Evolutionary conservation across 92 coral and sea anemone species (phyloP).

Genomic region (Scolanthus callimorphus): DNA sequence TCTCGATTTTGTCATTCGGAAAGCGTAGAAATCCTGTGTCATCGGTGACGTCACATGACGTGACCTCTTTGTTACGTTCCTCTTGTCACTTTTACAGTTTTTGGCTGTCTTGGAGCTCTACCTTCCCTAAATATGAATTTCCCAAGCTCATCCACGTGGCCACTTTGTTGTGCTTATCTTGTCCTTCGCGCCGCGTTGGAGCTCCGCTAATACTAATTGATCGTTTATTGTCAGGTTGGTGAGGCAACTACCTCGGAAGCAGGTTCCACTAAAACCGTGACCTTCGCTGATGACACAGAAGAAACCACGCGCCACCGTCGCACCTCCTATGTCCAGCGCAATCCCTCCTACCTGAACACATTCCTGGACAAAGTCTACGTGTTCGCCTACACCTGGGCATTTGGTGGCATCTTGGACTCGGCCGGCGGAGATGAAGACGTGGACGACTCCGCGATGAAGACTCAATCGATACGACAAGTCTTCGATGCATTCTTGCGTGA

Average conservation of each 20-base stretch:
- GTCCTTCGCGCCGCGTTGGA: too few species aligned
- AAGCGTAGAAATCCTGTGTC: too few species aligned
- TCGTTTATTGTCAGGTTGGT: not conserved
- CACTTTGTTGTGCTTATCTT: too few species aligned
- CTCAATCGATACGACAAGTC: slow-evolving; percentile 28
- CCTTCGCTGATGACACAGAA: slow-evolving; percentile 57
- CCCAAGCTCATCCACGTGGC: too few species aligned
- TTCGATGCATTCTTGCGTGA: slow-evolving; percentile 77
- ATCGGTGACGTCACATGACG: too few species aligned
- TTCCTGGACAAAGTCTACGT: slow-evolving; percentile 78
- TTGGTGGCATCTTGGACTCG: slow-evolving; percentile 71
- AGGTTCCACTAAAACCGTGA: slow-evolving; percentile 58
- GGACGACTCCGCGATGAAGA: slow-evolving; percentile 24
- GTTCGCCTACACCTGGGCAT: slow-evolving; percentile 95
- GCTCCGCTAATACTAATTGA: too few species aligned
- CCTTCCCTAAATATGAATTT: too few species aligned
- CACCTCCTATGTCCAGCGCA: slow-evolving; percentile 53
- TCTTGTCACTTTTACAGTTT: too few species aligned
- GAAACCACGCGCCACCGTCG: slow-evolving; percentile 24
- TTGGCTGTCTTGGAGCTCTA: too few species aligned
- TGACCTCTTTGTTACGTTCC: too few species aligned
- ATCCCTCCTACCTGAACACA: slow-evolving; percentile 46
- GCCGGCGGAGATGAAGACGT: slow-evolving; percentile 42
- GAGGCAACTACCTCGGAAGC: slow-evolving; percentile 24
- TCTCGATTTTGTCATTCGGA: too few species aligned